Conservation (phyloP, 2,888 invertebrate genomes). For the Hipparchia sbordonii region DNA sequence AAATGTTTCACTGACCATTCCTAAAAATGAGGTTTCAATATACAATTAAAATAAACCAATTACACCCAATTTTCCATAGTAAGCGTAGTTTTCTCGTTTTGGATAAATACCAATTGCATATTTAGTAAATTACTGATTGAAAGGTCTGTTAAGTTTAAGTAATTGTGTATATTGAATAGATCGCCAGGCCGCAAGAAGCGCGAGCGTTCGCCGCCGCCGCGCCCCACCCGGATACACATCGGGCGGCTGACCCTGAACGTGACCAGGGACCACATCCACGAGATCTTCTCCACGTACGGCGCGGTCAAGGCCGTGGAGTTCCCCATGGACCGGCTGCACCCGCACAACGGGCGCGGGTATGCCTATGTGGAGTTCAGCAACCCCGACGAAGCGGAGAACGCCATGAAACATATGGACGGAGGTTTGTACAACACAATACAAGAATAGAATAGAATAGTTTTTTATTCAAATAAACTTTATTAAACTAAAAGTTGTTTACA, state of each 20-base stretch:
- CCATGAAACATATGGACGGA: constrained; percentile 99
- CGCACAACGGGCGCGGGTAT: constrained; percentile 94
- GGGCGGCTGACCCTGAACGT: constrained; percentile 96
- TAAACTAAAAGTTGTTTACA: too few species aligned
- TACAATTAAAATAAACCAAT: too few species aligned
- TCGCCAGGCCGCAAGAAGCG: constrained; percentile 86
- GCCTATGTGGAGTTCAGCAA: constrained; percentile 97
- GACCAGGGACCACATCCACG: constrained; percentile 93
- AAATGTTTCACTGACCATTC: too few species aligned
- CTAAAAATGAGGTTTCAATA: too few species aligned
- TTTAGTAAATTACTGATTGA: too few species aligned
- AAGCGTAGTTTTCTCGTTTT: too few species aligned
- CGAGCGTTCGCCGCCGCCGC: constrained; percentile 94
- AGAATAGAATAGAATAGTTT: too few species aligned
- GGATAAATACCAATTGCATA: too few species aligned
- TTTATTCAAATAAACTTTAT: too few species aligned
- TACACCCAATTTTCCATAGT: too few species aligned
- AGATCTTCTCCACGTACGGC: constrained; percentile 96
- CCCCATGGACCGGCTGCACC: constrained; percentile 93
- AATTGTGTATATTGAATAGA: constrained; percentile 51
- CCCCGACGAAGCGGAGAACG: constrained; percentile 98
- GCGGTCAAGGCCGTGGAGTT: constrained; percentile 94
- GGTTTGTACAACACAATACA: constrained; percentile 74
- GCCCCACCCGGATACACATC: constrained; percentile 96
- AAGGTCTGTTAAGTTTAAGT: too few species aligned